These are phyloP conservation scores for Pachymerium ferrugineum DNA, from an alignment of 2,888 invertebrate genomes.

Conservation along the genomic window DNA sequence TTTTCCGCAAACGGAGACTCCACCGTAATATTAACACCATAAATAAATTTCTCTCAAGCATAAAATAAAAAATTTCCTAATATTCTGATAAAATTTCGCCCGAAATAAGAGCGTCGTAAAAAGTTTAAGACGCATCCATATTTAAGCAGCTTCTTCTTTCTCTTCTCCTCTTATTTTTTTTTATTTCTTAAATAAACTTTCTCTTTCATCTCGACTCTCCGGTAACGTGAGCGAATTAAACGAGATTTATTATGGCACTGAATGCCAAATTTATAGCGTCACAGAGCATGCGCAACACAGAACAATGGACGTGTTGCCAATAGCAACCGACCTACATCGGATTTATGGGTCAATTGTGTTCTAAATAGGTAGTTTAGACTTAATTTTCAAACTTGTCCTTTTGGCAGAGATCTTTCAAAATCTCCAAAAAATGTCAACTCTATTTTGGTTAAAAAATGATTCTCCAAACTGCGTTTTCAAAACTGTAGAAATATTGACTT, in stretches of 20 bases:
- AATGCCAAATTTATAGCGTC: constrained; percentile 7
- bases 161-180: not conserved
- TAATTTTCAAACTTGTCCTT: not conserved
- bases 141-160: not conserved
- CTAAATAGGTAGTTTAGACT: too few relatives aligned
- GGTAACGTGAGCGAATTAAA: constrained; percentile 13
- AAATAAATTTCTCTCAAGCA: not conserved
- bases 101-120: not conserved
- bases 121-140: not conserved
- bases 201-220: not conserved
- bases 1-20: too few relatives aligned
- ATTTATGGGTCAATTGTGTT: constrained; percentile 6
- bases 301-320: constrained; percentile 8
- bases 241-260: constrained; percentile 4
- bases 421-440: too few relatives aligned
- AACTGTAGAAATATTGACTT: too few relatives aligned
- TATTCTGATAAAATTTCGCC: not conserved
- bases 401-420: not conserved
- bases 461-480: not conserved
- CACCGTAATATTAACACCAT: not conserved
- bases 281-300: constrained; percentile 2
- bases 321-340: not conserved
- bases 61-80: constrained; percentile 2
- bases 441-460: not conserved
- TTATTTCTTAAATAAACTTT: constrained; percentile 13